Base-by-base conservation (phyloP, 2,797 vertebrate genomes). In the Enteromius treurensis region DNA sequence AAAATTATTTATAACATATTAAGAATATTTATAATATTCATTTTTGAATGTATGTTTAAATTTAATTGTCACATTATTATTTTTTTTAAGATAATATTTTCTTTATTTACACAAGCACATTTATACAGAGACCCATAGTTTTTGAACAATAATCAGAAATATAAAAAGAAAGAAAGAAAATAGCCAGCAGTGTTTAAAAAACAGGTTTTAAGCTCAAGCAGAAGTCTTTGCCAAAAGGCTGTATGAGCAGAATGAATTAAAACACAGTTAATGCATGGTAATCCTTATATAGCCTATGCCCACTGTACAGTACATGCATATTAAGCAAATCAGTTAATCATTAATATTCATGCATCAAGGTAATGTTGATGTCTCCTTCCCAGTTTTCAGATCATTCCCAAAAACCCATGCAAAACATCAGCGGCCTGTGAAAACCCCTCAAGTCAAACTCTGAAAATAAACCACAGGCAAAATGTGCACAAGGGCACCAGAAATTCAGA, bases 381-480 rank as follows among this genome's bases (percentile, higher is more conserved):
- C 73, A 58, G 7, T 23, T 60, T 76, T 26, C 53, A 60, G 58
- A 78, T 67, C 7, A 67, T 65, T n/a, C 42, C 60, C 15, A 47
- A 29, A 49, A n/a, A n/a, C 42, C 23, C 53, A 4, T 58, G n/a
- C 37, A 64, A 29, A 67, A 75, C 47, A 76, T 42, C 47, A 81
- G 23, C 3, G 0, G 34, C 49, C 64, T 68, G n/a, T 68, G 21
- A 79, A 51, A 79, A 26, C 13, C 7, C 3, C 10, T 11, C 58
- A 37, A 49, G 58, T 78, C 84, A 79, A 37, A 67, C 67, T 77
- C 53, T 42, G 21, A 65, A 85, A 49, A 80, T 64, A 71, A 13
- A 64, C 15, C 19, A 73, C 32, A 9, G 40, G 60, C 40, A 62
- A 26, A 75, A 69, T 76, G 29, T 77, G 71, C 21, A 1, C 32